Percentiles rank a stretch among this genome's conserved stretches.
phyloP scores from a whole-genome alignment of 2,888 invertebrate genomes.

The Tetragonisca angustula region DNA sequence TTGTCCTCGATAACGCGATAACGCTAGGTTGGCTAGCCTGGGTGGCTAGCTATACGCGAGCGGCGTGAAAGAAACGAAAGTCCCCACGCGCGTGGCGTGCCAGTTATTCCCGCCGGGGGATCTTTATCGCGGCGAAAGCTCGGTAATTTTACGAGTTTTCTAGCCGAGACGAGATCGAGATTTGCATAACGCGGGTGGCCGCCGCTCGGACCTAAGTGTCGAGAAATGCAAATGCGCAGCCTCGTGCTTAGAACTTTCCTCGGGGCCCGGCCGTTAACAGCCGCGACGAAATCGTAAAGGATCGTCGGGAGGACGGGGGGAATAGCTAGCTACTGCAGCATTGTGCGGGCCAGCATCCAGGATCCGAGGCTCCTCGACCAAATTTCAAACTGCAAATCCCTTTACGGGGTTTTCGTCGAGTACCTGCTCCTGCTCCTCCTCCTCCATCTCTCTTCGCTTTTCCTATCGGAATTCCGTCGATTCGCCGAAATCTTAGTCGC shows the following conservation, averaged over 20 bases:
- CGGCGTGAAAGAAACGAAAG: conserved; percentile 4
- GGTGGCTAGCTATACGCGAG: too few relatives aligned
- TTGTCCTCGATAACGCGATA: not conserved
- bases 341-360: too few relatives aligned
- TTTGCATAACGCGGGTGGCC: conserved; percentile 74
- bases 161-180: conserved; percentile 72
- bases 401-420: too few relatives aligned
- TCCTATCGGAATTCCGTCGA: conserved; percentile 1
- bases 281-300: conserved; percentile 23
- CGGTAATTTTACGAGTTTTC: conserved; percentile 75
- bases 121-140: conserved; percentile 66
- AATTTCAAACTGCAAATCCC: too few relatives aligned
- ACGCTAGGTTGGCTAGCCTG: too few relatives aligned
- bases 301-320: not conserved
- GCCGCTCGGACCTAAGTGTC: conserved; percentile 67
- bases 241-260: conserved; percentile 53
- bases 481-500: not conserved
- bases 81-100: conserved; percentile 24
- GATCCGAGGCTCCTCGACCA: too few relatives aligned
- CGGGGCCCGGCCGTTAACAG: not conserved
- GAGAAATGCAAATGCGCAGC: conserved; percentile 71
- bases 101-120: conserved; percentile 63
- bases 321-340: too few relatives aligned
- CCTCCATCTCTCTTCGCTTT: too few relatives aligned
- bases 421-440: too few relatives aligned